A percentile compares a stretch with the other conserved stretches of the same genome.
Conservation (phyloP, 2,113 vertebrate genomes). For the Sinocyclocheilus rhinocerous region DNA sequence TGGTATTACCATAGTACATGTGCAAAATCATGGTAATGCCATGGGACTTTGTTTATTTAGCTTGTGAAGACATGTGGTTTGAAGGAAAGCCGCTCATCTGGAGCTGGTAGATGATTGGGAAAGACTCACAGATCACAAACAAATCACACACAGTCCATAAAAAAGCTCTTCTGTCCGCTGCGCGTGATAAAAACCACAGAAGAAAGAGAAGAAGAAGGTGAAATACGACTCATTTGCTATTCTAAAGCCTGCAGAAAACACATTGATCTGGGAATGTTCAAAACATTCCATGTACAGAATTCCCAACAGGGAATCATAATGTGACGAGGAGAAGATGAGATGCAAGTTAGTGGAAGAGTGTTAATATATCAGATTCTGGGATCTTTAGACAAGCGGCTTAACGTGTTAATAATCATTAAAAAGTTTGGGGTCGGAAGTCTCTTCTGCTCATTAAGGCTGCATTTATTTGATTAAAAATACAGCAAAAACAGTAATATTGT, state of each 20-base stretch:
- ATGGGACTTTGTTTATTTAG: not conserved
- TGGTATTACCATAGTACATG: not conserved
- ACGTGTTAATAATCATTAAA: not conserved
- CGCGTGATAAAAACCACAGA: slow-evolving; percentile 38
- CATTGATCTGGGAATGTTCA: not conserved
- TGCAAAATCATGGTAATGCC: not conserved
- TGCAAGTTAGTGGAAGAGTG: not conserved
- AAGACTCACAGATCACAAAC: slow-evolving; percentile 43
- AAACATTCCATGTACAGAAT: too few relatives aligned
- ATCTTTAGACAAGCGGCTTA: not conserved
- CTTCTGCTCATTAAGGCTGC: not conserved
- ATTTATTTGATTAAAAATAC: not conserved
- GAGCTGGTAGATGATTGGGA: not conserved
- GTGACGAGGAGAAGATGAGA: not conserved
- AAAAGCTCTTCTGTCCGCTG: not conserved
- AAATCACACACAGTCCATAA: slow-evolving; percentile 54
- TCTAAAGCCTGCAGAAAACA: not conserved
- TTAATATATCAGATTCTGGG: not conserved
- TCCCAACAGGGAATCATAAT: too few relatives aligned
- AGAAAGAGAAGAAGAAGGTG: not conserved
- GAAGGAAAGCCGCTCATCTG: not conserved
- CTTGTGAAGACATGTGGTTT: not conserved
- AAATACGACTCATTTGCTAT: not conserved
- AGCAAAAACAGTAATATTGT: too few relatives aligned
- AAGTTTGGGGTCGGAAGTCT: not conserved